phyloP scores from a whole-genome alignment of 2,797 vertebrate species.

The Fundulus diaphanus region DNA sequence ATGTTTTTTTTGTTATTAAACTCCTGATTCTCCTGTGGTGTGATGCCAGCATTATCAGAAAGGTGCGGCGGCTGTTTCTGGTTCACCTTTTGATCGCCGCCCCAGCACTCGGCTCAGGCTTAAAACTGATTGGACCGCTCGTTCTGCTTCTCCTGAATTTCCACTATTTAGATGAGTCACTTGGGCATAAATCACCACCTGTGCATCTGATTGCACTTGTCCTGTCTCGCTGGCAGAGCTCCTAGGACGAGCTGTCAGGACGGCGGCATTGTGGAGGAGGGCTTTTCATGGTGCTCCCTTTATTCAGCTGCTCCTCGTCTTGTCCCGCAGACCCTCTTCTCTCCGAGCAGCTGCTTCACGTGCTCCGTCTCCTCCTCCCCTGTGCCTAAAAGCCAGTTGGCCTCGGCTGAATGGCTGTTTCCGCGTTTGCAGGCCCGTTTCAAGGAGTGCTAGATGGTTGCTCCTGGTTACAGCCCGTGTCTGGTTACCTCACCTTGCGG shows the following conservation, averaged over 20 bases:
- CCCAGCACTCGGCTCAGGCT: background rate
- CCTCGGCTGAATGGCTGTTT: conserved; percentile 62
- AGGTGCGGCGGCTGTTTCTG: conserved; percentile 20
- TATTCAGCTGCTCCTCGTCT: conserved; percentile 58
- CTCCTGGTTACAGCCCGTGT: conserved; percentile 80
- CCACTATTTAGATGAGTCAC: conserved; percentile 31
- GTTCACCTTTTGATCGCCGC: conserved; percentile 11
- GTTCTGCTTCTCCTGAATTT: conserved; percentile 37
- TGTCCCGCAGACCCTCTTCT: conserved; percentile 49
- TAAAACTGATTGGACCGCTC: conserved; percentile 10
- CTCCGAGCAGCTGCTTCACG: conserved; percentile 30
- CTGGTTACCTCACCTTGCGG: conserved; percentile 79
- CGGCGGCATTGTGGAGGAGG: conserved; percentile 37
- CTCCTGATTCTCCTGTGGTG: background rate
- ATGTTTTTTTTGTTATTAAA: background rate
- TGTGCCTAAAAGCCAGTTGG: conserved; percentile 59
- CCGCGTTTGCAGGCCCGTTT: conserved; percentile 45
- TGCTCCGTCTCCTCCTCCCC: conserved; percentile 38
- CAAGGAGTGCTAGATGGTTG: conserved; percentile 64
- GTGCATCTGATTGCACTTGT: conserved; percentile 16
- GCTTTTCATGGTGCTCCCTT: conserved; percentile 41
- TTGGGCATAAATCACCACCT: conserved; percentile 34
- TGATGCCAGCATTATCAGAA: conserved; percentile 15
- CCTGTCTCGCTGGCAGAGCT: conserved; percentile 18
- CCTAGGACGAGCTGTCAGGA: conserved; percentile 36